Evolutionary conservation across 2,797 vertebrate genomes (phyloP).

Genomic region (Ceyx erithaca): DNA sequence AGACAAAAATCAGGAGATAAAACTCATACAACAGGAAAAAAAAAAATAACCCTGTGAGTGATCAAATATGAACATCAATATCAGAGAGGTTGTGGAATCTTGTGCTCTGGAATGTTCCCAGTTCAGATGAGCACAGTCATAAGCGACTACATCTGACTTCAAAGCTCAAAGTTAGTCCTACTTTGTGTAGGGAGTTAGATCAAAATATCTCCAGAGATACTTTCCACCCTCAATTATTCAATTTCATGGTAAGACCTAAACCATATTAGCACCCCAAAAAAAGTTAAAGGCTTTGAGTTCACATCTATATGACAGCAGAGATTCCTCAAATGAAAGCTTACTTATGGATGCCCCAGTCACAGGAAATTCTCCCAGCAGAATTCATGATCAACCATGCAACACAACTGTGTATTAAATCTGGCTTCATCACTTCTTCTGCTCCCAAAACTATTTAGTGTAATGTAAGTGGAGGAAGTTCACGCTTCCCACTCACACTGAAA

Average conservation of each 20-base stretch:
- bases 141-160: not conserved
- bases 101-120: not conserved
- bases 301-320: not conserved
- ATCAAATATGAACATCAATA: not conserved
- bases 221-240: not conserved
- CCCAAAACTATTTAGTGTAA: not conserved
- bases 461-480: not conserved
- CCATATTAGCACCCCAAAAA: not conserved
- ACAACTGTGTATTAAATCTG: not conserved
- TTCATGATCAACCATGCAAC: not conserved
- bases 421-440: not conserved
- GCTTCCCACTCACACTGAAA: not conserved
- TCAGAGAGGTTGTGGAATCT: not conserved
- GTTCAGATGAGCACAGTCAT: not conserved
- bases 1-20: not conserved
- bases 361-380: not conserved
- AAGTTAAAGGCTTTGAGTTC: not conserved
- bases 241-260: not conserved
- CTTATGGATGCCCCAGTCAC: not conserved
- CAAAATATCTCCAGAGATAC: not conserved
- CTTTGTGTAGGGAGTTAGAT: not conserved
- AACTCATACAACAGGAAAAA: not conserved
- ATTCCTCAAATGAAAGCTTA: not conserved
- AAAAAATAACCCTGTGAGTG: not conserved
- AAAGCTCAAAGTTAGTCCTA: not conserved